Percentiles rank a stretch among this genome's conserved stretches.
Conservation (phyloP, 2,113 vertebrate species). For the Sinocyclocheilus anophthalmus region DNA sequence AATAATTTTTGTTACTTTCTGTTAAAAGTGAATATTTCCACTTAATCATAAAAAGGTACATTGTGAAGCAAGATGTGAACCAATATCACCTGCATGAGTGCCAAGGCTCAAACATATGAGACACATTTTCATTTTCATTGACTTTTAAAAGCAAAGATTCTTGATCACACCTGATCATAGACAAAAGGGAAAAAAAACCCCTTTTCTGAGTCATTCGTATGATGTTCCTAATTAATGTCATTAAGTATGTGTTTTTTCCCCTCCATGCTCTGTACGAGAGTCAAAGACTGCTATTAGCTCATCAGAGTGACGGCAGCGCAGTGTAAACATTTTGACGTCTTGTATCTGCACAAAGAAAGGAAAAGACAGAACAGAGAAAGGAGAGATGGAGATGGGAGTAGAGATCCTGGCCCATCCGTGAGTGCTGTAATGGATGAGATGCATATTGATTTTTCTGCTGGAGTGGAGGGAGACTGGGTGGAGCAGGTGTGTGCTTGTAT, state of each 20-base stretch:
- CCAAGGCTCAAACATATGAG: neutral
- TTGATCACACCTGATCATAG: neutral
- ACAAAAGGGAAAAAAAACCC: neutral
- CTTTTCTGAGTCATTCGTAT: conserved; percentile 12
- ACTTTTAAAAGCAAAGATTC: neutral
- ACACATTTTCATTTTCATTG: neutral
- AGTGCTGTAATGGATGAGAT: conserved; percentile 66
- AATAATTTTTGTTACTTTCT: neutral
- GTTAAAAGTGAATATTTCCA: neutral
- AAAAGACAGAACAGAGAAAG: conserved; percentile 39
- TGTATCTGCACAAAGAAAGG: conserved; percentile 48
- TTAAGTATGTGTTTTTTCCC: conserved; percentile 18
- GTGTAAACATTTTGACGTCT: conserved; percentile 53
- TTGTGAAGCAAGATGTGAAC: neutral
- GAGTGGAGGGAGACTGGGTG: conserved; percentile 26
- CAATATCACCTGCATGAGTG: neutral
- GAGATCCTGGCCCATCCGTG: conserved; percentile 50
- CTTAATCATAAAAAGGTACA: too few relatives aligned
- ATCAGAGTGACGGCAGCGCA: conserved; percentile 46
- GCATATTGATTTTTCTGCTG: conserved; percentile 63
- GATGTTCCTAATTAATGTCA: conserved; percentile 44
- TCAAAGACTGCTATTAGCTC: conserved; percentile 52
- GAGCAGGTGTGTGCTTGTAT: conserved; percentile 51
- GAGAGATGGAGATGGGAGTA: conserved; percentile 31
- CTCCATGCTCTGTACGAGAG: conserved; percentile 17